Evolutionary conservation across 2,113 vertebrate genomes (phyloP), one percentile per base, ranked within the genome.

Genomic region (Felis chaus): DNA sequence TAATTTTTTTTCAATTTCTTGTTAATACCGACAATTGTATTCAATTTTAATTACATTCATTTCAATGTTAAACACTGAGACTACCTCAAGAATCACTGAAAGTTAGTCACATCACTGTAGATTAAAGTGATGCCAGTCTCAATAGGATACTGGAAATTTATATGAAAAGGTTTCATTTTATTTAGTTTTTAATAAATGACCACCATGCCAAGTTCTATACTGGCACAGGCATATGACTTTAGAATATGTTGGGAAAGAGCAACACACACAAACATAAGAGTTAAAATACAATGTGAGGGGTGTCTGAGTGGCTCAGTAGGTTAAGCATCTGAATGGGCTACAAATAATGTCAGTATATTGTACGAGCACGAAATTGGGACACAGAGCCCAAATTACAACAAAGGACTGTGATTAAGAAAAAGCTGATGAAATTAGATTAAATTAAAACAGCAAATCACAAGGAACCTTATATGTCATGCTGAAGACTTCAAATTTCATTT

Each of bases 41-140:
- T 93, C 68, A n/a, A 25, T 55, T 91, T 98, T 57, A 82, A 55
- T 73, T 82, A 61, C 82, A 81, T 92, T 90, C 80, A 36, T 83
- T 83, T 69, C 79, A 48, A 19, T 87, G 48, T 66, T 78, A 66
- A 94, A 87, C 9, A 83, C 63, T 61, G 31, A 91, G 61, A 29
- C 18, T 86, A 76, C 29, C 41, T 87, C 68, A 73, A 53, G n/a
- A 82, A 94, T 92, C 69, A 95, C 2, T 73, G 66, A 95, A 82
- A 94, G 50, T 53, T 7, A 80, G 9, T 86, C n/a, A 76, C 36
- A 69, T 55, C 61, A 31, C 12, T 84, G 25, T 79, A 57, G 45
- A 63, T 53, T 85, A 88, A 63, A 89, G 78, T n/a, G 31, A 79
- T 69, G 15, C 14, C 71, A 73, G 3, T 84, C 66, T 89, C 73